phyloP scores from a whole-genome alignment of 2,113 vertebrate species.

The Ibidorhyncha struthersii region DNA sequence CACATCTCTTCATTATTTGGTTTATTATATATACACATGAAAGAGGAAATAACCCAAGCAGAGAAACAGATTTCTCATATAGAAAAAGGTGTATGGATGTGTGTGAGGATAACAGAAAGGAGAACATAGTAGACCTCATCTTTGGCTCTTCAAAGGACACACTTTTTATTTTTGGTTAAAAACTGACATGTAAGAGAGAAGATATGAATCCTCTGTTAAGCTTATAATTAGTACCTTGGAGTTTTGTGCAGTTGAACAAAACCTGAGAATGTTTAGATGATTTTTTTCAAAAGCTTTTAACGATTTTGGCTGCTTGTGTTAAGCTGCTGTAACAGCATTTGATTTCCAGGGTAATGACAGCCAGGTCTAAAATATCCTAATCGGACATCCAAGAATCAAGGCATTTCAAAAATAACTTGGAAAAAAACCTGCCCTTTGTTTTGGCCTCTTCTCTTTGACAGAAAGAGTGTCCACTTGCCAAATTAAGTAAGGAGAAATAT shows the following conservation, averaged over 20 bases:
- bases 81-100: not conserved
- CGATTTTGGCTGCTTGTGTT: not conserved
- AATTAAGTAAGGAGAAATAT: conserved; percentile 27
- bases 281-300: not conserved
- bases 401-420: conserved; percentile 14
- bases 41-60: not conserved
- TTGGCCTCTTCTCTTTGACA: not conserved
- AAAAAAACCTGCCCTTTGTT: not conserved
- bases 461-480: not conserved
- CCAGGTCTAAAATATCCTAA: conserved; percentile 10
- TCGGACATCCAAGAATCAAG: not conserved
- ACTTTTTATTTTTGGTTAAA: not conserved
- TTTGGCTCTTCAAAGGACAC: not conserved
- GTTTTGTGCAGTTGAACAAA: not conserved
- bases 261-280: not conserved
- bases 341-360: conserved; percentile 4
- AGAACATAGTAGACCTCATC: not conserved
- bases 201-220: not conserved
- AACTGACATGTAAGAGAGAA: not conserved
- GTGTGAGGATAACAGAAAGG: not conserved
- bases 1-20: accelerated
- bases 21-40: not conserved
- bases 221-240: not conserved
- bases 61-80: not conserved
- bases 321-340: not conserved